Evolutionary conservation across 2,113 vertebrate genomes (phyloP).

Genomic region (Desmodus rotundus): DNA sequence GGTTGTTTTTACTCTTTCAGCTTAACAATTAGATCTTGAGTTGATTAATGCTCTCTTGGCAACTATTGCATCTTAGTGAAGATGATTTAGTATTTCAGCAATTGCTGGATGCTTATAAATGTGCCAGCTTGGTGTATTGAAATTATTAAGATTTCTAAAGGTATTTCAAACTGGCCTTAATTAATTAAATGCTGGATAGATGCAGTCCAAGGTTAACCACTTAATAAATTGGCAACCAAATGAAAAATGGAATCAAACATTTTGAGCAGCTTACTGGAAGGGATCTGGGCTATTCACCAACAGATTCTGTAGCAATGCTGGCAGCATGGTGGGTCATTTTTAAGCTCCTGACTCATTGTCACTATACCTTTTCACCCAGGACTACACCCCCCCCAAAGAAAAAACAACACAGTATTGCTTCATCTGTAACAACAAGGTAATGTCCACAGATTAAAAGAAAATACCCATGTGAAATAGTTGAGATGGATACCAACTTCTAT

Average conservation of each 20-base stretch:
- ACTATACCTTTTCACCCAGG: constrained; percentile 55
- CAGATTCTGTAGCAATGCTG: constrained; percentile 58
- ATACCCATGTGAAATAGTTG: background rate
- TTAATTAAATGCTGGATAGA: constrained; percentile 71
- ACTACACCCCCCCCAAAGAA: background rate
- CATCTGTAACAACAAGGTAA: background rate
- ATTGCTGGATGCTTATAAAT: constrained; percentile 57
- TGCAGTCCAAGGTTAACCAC: constrained; percentile 69
- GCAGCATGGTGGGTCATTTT: constrained; percentile 50
- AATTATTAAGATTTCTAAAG: constrained; percentile 64
- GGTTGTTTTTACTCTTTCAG: constrained; percentile 46
- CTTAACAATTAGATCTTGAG: constrained; percentile 53
- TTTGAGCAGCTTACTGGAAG: constrained; percentile 70
- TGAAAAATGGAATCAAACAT: constrained; percentile 63
- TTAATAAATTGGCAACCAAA: constrained; percentile 72
- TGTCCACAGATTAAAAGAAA: constrained; percentile 26
- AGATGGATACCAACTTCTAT: constrained; percentile 7
- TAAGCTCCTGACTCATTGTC: constrained; percentile 66
- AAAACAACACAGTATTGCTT: background rate
- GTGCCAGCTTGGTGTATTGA: constrained; percentile 59
- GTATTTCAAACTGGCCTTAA: constrained; percentile 63
- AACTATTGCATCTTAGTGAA: constrained; percentile 42
- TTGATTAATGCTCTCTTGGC: constrained; percentile 66
- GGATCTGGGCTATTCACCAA: constrained; percentile 67
- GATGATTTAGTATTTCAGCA: constrained; percentile 64